Evolutionary conservation across 1,140 invertebrate species (phyloP).

Genomic region (Pinna nobilis): DNA sequence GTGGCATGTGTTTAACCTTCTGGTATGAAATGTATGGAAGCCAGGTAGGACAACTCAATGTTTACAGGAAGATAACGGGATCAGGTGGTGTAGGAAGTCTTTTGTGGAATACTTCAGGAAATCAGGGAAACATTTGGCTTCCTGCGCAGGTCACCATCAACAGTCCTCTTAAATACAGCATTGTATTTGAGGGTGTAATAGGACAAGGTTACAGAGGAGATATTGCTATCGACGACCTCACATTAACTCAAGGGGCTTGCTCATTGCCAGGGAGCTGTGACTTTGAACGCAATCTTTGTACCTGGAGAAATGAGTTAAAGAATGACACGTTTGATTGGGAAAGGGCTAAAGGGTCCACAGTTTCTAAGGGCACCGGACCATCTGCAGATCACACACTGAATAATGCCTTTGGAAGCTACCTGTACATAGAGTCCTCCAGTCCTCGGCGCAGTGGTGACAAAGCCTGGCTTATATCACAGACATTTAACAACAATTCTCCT

Average conservation of each 20-base stretch:
- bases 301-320: constrained; percentile 52
- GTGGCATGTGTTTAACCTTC: constrained; percentile 74
- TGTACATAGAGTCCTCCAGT: constrained; percentile 67
- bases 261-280: constrained; percentile 60
- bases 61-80: constrained; percentile 48
- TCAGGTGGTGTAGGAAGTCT: constrained; percentile 16
- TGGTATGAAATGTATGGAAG: constrained; percentile 86
- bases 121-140: constrained; percentile 58
- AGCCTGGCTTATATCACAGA: constrained; percentile 56
- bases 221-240: constrained; percentile 60
- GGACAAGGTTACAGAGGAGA: constrained; percentile 53
- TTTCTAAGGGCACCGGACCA: constrained; percentile 56
- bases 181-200: constrained; percentile 62
- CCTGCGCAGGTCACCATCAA: constrained; percentile 49
- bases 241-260: constrained; percentile 42
- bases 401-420: constrained; percentile 64
- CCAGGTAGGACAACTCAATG: constrained; percentile 56
- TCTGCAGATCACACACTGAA: constrained; percentile 55
- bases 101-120: constrained; percentile 54
- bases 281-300: constrained; percentile 69
- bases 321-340: constrained; percentile 72
- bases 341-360: constrained; percentile 50
- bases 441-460: constrained; percentile 61
- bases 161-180: constrained; percentile 37
- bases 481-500: constrained; percentile 42